Conservation (phyloP, 2,888 invertebrate species). For the Schizaphis graminum region DNA sequence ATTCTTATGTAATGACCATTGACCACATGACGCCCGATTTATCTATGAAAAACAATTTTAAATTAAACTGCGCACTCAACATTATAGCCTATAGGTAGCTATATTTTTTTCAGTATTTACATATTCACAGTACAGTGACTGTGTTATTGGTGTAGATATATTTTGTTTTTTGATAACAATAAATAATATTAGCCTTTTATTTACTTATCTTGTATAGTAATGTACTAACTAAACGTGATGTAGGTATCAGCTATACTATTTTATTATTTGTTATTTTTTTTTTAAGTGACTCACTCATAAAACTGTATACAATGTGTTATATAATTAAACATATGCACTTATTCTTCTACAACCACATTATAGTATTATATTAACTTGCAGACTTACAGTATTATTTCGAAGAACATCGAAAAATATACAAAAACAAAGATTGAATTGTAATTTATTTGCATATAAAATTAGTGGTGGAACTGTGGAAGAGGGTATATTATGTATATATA, state of each 20-base stretch:
- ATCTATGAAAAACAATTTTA: background rate
- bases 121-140: background rate
- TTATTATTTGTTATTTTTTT: background rate
- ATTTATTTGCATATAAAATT: background rate
- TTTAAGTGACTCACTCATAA: background rate
- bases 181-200: no score
- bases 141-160: background rate
- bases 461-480: background rate
- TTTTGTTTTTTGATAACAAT: no score
- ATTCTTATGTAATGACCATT: background rate
- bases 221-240: background rate
- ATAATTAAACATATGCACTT: background rate
- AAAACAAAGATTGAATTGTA: background rate
- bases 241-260: background rate
- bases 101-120: background rate
- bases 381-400: background rate
- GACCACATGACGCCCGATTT: background rate
- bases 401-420: background rate
- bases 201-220: background rate
- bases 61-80: background rate
- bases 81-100: background rate
- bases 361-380: background rate
- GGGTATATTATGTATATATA: background rate
- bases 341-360: background rate
- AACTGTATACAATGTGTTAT: background rate